Evolutionary conservation across 2,888 invertebrate species (phyloP), one percentile per base, ranked within the genome.

Genomic region (Corythucha ciliata): DNA sequence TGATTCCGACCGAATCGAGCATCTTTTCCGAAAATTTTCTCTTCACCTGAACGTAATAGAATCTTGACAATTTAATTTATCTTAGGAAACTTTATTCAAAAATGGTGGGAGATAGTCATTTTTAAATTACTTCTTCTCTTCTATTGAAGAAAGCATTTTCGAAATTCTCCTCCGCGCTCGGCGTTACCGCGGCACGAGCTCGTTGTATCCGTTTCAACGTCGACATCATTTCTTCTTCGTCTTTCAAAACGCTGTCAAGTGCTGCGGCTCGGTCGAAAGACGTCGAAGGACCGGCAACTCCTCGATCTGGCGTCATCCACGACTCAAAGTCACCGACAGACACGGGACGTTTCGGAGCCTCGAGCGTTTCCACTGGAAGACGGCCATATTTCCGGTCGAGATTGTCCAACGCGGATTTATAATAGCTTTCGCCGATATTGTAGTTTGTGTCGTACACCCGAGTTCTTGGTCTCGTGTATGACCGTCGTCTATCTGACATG

Each of bases 391-490:
- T 34, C 42, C 56, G 36, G 48, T 58, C 45, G 51, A 58, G 26
- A 22, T 55, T 75, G 70, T 48, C 72, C 72, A 56, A 70, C 58
- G 84, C 80, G 10, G 83, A 78, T 61, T 79, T 80, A 73, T 88
- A 88, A 67, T 85, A 84, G 63, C 81, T 83, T 69, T 87, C 83
- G 50, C 86, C 86, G 66, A 83, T 81, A 70, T 83, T 80, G 71
- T 85, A 87, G 69, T 87, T 88, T 68, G 83, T 83, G 65, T 87
- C 84, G 67, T 89, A 88, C 63, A 88, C 81, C 68, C 81, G 81
- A 24, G 87, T 87, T 63, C 86, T 76, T 58, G 83, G 81, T 67
- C 83, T 50, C n/a, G n/a, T n/a, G n/a, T n/a, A n/a, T n/a, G n/a
- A n/a, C n/a, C n/a, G n/a, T n/a, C n/a, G n/a, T n/a, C n/a, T n/a